Evolutionary conservation across 2,888 invertebrate genomes (phyloP).

Genomic region (Acanthosepion lycidas): DNA sequence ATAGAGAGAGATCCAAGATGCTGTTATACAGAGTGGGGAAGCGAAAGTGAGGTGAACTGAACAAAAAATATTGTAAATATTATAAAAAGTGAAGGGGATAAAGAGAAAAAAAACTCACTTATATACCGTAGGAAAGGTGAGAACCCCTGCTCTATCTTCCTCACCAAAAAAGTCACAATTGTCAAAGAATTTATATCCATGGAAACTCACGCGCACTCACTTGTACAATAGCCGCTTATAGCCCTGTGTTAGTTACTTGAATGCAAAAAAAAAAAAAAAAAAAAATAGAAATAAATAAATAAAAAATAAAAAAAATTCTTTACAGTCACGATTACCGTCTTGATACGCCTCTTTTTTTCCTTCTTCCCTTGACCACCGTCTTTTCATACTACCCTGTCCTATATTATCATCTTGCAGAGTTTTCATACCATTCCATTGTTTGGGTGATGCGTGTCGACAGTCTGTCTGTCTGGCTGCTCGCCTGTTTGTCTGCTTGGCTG

Average conservation of each 20-base stretch:
- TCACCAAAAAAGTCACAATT: too few relatives aligned
- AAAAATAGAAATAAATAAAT: too few relatives aligned
- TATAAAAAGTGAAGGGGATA: not conserved
- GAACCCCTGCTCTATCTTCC: not conserved
- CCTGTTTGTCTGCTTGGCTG: not conserved
- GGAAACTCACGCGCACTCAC: not conserved
- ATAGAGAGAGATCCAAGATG: not conserved
- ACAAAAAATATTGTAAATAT: not conserved
- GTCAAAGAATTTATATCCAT: too few relatives aligned
- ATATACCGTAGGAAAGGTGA: not conserved
- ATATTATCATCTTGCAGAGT: not conserved
- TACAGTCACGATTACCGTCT: not conserved
- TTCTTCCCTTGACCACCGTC: not conserved
- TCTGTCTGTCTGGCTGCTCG: not conserved
- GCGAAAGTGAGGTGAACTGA: not conserved
- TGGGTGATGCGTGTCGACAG: not conserved
- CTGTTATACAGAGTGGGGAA: not conserved
- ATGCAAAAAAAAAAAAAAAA: not conserved
- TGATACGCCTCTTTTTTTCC: not conserved
- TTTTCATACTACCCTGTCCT: not conserved
- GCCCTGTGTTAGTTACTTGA: not conserved
- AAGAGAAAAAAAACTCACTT: not conserved
- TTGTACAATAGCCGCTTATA: not conserved
- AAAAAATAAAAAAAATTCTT: not conserved
- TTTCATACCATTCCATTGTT: constrained; percentile 33